Evolutionary conservation across 2,113 vertebrate genomes (phyloP), one percentile per base, ranked within the genome.

Genomic region (Chamaetylas fuelleborni): DNA sequence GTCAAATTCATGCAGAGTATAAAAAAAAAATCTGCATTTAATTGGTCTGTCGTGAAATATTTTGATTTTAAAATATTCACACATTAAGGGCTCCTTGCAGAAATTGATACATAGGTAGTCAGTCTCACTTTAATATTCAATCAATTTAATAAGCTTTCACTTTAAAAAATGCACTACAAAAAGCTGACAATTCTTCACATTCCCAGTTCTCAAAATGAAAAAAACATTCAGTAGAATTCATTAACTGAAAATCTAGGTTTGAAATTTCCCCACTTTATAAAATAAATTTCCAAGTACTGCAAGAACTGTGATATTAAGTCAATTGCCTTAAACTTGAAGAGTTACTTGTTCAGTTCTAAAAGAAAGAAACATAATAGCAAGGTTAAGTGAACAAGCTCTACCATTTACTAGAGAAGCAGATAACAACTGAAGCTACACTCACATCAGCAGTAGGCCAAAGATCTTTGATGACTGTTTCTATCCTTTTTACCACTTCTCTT

Each of bases 391-490:
- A 50, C 6, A 4, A 76, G 73, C 22, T 86, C 45, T 70, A 56
- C 8, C 54, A 34, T 28, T 12, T 66, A 69, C 10, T 38, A 45
- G 12, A 69, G n/a, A 83, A 88, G 19, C 40, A 83, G 62, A 57
- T 34, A 48, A 78, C 62, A 47, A 31, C 62, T 70, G 61, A 64
- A 61, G 29, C 36, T n/a, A 34, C 14, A 98, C 99, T 98, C 97
- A 99, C 99, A 79, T 99, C 98, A 72, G 99, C 99, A 9, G 98
- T 97, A 38, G 99, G 99, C 99, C 99, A 99, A 50, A 99, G 99
- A 92, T 99, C 99, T 95, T 99, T 99, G 91, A 99, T 99, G 95
- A 99, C 98, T 3, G 96, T 98, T 97, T 99, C 99, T 95, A 99
- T 99, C 89, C 99, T 98, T 86, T 98, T 98, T 57, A 99, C 99